Conservation (phyloP, 2,797 vertebrate genomes). For the Typhlichthys subterraneus region DNA sequence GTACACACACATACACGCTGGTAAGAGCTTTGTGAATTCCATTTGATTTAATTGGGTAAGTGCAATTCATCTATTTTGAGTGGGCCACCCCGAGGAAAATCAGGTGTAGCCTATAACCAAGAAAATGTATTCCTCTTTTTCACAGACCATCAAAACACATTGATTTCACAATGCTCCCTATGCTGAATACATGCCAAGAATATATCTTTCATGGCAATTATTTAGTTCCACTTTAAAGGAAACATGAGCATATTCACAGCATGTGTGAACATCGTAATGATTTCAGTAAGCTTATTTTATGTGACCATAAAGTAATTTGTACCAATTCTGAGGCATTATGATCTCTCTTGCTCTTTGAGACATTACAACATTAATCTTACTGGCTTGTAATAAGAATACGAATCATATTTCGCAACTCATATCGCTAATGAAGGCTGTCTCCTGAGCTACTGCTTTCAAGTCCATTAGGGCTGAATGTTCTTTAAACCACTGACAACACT, state of each 20-base stretch:
- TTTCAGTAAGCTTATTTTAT: slow-evolving; percentile 8
- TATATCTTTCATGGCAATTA: slow-evolving; percentile 28
- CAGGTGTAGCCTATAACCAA: background rate
- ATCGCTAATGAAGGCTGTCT: slow-evolving; percentile 30
- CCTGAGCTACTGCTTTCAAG: slow-evolving; percentile 17
- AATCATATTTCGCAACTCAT: slow-evolving; percentile 38
- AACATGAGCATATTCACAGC: background rate
- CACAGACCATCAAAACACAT: slow-evolving; percentile 13
- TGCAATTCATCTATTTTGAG: slow-evolving; percentile 30
- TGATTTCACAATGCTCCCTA: slow-evolving; percentile 5
- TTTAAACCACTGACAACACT: background rate
- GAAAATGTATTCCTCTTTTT: slow-evolving; percentile 29
- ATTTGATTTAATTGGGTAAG: slow-evolving; percentile 56
- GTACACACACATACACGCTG: background rate
- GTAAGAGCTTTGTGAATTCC: slow-evolving; percentile 39
- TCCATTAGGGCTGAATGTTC: background rate
- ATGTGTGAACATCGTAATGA: background rate
- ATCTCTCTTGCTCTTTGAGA: slow-evolving; percentile 23
- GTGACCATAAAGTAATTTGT: slow-evolving; percentile 15
- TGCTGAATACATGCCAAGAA: slow-evolving; percentile 4
- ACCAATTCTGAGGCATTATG: slow-evolving; percentile 1
- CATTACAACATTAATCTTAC: slow-evolving; percentile 34
- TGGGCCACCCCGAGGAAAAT: slow-evolving; percentile 8
- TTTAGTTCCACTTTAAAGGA: background rate
- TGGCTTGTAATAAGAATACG: slow-evolving; percentile 25